Conservation (phyloP, 2,888 invertebrate species). For the Ptychoptera contaminata region DNA sequence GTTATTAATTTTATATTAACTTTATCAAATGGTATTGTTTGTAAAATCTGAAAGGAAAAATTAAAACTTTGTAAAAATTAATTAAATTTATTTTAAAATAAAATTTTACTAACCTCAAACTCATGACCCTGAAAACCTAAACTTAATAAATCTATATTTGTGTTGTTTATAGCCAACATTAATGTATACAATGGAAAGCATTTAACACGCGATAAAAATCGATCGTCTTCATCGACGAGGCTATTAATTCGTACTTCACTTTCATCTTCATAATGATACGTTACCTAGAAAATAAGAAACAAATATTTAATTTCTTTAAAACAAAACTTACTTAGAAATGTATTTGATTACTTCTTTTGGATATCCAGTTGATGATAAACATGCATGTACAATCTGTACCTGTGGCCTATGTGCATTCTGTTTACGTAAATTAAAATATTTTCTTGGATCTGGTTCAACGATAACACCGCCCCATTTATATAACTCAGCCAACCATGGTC, state of each 20-base stretch:
- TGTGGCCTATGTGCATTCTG: slow-evolving; percentile 39
- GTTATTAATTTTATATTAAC: slow-evolving; percentile 29
- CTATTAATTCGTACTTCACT: slow-evolving; percentile 37
- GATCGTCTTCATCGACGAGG: slow-evolving; percentile 33
- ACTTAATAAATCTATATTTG: slow-evolving; percentile 51
- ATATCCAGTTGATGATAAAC: slow-evolving; percentile 58
- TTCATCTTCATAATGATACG: slow-evolving; percentile 33
- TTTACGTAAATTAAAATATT: slow-evolving; percentile 48
- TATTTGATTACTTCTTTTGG: slow-evolving; percentile 47
- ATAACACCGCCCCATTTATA: slow-evolving; percentile 60
- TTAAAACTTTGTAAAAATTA: not conserved
- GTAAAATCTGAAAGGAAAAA: slow-evolving; percentile 21
- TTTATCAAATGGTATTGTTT: slow-evolving; percentile 30
- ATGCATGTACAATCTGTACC: slow-evolving; percentile 56
- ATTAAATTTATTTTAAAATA: not conserved
- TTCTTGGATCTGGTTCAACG: slow-evolving; percentile 61
- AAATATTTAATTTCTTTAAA: not conserved
- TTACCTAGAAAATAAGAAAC: slow-evolving; percentile 24
- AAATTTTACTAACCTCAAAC: slow-evolving; percentile 21
- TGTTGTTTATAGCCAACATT: slow-evolving; percentile 57
- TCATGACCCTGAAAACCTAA: slow-evolving; percentile 35
- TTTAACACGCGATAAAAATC: slow-evolving; percentile 58
- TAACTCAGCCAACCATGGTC: slow-evolving; percentile 52
- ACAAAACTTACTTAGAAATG: not conserved
- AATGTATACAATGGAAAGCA: slow-evolving; percentile 75